These are phyloP conservation scores for Ophthalmotilapia sp. DNA, from an alignment of 2,113 vertebrate genomes.

Conservation along the genomic window DNA sequence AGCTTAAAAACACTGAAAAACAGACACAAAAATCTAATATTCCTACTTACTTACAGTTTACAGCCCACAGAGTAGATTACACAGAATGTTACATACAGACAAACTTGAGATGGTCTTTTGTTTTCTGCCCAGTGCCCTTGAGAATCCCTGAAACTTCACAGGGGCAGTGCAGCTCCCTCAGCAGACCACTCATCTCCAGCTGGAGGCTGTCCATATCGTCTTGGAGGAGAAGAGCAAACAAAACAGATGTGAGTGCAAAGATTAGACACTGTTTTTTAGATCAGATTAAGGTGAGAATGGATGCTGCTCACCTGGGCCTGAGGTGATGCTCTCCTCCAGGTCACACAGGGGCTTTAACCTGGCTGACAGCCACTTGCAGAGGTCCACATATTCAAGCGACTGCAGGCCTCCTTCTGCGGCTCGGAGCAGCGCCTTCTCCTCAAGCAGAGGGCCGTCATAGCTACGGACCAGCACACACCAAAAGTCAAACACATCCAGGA, in stretches of 20 bases:
- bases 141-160: constrained; percentile 78
- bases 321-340: constrained; percentile 81
- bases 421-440: constrained; percentile 75
- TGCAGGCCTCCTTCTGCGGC: constrained; percentile 80
- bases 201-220: constrained; percentile 82
- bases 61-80: accelerated
- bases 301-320: constrained; percentile 52
- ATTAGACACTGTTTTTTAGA: background rate
- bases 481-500: background rate
- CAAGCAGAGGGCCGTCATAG: constrained; percentile 81
- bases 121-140: constrained; percentile 70
- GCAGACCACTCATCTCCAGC: constrained; percentile 82
- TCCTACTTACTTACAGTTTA: background rate
- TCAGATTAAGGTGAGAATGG: background rate
- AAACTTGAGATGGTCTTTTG: constrained; percentile 82
- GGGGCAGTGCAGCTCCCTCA: constrained; percentile 88
- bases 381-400: constrained; percentile 81
- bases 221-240: background rate
- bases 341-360: constrained; percentile 76
- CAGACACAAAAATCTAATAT: background rate
- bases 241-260: background rate
- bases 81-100: constrained; percentile 72
- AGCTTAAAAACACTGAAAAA: constrained; percentile 85
- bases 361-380: constrained; percentile 82
- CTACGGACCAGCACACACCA: constrained; percentile 46